A percentile compares a stretch with the other conserved stretches of the same genome.
Conservation (phyloP, 2,113 vertebrate species). For the Riparia riparia region DNA sequence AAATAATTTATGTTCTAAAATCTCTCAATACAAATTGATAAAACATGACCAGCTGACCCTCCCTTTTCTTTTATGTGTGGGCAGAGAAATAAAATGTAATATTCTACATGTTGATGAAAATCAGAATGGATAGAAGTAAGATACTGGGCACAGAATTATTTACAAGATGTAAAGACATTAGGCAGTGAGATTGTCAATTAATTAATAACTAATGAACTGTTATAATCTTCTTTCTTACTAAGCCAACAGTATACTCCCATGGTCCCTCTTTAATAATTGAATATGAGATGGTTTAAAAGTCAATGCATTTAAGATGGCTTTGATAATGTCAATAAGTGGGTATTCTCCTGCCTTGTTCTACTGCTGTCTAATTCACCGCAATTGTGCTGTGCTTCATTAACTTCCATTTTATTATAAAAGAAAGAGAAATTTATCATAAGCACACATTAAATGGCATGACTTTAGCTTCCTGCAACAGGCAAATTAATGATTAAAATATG, state of each 20-base stretch:
- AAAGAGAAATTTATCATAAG: slow-evolving; percentile 10
- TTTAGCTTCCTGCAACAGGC: neutral
- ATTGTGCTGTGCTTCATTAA: slow-evolving; percentile 24
- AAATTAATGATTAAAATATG: neutral
- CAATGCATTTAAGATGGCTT: neutral
- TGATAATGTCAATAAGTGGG: neutral
- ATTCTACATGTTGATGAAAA: neutral
- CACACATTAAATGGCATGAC: neutral
- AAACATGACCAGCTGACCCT: neutral
- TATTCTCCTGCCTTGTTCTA: neutral
- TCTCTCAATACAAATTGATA: neutral
- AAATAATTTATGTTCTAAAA: neutral
- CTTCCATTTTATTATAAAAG: slow-evolving; percentile 4
- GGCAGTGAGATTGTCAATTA: neutral
- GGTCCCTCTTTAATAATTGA: slow-evolving; percentile 30
- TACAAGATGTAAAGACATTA: neutral
- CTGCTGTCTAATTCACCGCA: neutral
- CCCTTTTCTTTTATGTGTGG: neutral
- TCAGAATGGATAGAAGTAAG: neutral
- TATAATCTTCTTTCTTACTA: neutral
- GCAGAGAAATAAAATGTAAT: neutral
- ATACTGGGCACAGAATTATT: neutral
- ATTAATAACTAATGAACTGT: neutral
- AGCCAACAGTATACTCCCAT: neutral
- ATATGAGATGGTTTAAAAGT: neutral